phyloP scores from a whole-genome alignment of 1,140 invertebrate genomes.

The Sycobia sp. region DNA sequence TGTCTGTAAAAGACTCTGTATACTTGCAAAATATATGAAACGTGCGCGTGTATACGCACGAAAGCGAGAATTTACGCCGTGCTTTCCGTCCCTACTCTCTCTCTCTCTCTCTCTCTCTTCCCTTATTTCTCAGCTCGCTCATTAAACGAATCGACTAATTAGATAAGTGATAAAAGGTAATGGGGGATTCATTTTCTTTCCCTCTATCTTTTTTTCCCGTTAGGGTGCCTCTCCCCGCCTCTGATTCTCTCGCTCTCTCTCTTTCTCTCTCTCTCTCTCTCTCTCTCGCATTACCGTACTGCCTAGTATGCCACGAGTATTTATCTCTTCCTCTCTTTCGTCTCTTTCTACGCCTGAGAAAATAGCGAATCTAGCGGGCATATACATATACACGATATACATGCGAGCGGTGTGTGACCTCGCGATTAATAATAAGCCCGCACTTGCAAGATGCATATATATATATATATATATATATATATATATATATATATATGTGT shows the following conservation, averaged over 20 bases:
- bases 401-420: slow-evolving; percentile 25
- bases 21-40: not conserved
- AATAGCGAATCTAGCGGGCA: slow-evolving; percentile 22
- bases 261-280: slow-evolving; percentile 8
- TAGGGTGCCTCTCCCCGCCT: not conserved
- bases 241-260: not conserved
- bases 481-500: no score
- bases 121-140: slow-evolving; percentile 39
- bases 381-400: no score
- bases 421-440: slow-evolving; percentile 33
- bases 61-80: no score
- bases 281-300: not conserved
- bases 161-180: slow-evolving; percentile 52
- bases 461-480: no score
- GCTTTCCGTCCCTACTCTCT: no score
- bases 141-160: slow-evolving; percentile 53
- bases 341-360: slow-evolving; percentile 11
- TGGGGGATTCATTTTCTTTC: slow-evolving; percentile 36
- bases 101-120: no score
- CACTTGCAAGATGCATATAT: slow-evolving; percentile 1
- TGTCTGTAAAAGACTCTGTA: not conserved
- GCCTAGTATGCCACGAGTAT: no score
- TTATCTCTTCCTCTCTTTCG: no score
- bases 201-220: slow-evolving; percentile 25
- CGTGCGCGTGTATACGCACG: not conserved